Percentiles rank a stretch among this genome's conserved stretches.
Evolutionary conservation across 1,140 invertebrate genomes (phyloP).

Genomic region (Musca domestica): DNA sequence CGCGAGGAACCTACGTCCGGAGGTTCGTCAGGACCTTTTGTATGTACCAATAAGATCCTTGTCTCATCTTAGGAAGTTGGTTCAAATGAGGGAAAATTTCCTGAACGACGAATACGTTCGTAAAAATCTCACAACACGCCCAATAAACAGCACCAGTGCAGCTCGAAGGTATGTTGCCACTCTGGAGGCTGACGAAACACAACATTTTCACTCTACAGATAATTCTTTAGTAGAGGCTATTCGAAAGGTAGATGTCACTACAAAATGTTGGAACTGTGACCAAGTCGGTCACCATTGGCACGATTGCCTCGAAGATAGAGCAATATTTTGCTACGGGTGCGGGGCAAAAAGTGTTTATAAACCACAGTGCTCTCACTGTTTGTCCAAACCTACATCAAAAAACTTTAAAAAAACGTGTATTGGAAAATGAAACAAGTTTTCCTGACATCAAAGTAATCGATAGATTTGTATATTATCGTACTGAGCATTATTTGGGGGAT

Average conservation of each 20-base stretch:
- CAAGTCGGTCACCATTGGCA: slow-evolving; percentile 11
- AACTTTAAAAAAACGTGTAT: too few relatives aligned
- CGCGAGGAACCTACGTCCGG: too few relatives aligned
- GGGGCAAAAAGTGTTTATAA: background rate
- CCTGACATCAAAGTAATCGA: too few relatives aligned
- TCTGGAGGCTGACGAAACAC: background rate
- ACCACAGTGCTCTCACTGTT: background rate
- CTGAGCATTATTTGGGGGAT: too few relatives aligned
- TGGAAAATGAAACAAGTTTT: too few relatives aligned
- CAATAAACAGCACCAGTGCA: background rate
- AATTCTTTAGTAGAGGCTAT: background rate
- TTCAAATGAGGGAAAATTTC: too few relatives aligned
- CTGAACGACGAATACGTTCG: too few relatives aligned
- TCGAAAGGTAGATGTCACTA: background rate
- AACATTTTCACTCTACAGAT: background rate
- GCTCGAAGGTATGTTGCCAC: background rate
- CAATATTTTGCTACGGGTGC: slow-evolving; percentile 19
- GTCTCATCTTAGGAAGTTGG: background rate
- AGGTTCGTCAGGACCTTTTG: too few relatives aligned
- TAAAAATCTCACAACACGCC: background rate
- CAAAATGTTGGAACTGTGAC: background rate
- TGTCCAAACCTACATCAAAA: too few relatives aligned
- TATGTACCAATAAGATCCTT: background rate
- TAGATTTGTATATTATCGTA: too few relatives aligned
- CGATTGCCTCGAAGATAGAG: slow-evolving; percentile 1